Percentiles rank a stretch among this genome's conserved stretches.
Evolutionary conservation across 2,113 vertebrate genomes (phyloP).

Genomic region (Syngnathoides biaculeatus): DNA sequence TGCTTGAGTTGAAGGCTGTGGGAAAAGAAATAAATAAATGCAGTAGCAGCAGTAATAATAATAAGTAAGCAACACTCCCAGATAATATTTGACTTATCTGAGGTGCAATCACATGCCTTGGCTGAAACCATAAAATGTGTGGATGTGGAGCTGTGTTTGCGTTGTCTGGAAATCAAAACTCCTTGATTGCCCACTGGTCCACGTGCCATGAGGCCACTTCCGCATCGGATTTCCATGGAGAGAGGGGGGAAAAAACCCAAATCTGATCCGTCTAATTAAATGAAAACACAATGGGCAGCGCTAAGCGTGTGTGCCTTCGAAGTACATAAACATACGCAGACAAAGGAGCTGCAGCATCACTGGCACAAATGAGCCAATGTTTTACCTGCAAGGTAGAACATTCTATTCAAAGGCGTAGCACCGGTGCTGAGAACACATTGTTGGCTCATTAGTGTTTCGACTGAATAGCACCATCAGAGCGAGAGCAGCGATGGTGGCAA

Average conservation of each 20-base stretch:
- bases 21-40: not conserved
- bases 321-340: conserved; percentile 23
- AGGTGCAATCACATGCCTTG: conserved; percentile 20
- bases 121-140: not conserved
- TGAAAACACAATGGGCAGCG: conserved; percentile 58
- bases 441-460: conserved; percentile 69
- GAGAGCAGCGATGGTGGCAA: not conserved
- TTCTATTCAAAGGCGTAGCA: conserved; percentile 63
- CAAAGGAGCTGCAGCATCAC: conserved; percentile 37
- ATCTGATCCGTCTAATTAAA: conserved; percentile 67
- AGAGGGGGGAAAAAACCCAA: conserved; percentile 59
- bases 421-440: conserved; percentile 48
- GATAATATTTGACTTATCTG: not conserved
- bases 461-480: conserved; percentile 30
- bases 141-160: not conserved
- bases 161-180: conserved; percentile 27
- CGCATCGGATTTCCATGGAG: conserved; percentile 47
- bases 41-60: not conserved
- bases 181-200: conserved; percentile 48
- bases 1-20: not conserved
- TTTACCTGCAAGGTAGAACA: conserved; percentile 62
- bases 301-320: conserved; percentile 28
- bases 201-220: conserved; percentile 47
- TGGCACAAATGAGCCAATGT: conserved; percentile 54
- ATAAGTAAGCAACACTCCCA: not conserved